Base-by-base conservation (phyloP, 2,113 vertebrate species). In the Nettapus auritus region DNA sequence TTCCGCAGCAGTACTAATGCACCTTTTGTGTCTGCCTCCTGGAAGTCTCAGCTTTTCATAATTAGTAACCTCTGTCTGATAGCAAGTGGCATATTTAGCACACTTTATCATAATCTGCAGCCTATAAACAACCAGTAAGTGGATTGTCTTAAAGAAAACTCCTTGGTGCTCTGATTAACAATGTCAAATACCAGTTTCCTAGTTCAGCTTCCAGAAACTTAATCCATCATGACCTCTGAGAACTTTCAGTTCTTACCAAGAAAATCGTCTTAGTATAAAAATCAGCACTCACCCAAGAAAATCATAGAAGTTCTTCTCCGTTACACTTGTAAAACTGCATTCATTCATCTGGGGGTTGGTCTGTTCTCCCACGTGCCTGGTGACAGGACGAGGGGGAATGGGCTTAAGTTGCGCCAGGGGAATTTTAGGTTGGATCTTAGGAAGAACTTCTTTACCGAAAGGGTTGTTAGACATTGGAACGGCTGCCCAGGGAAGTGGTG, bases 101-200 rank as follows among this genome's bases (percentile, higher is more conserved):
- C 74, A 85, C 26, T 7, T 1, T 12, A 50, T 36, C 68, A 56
- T 75, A 67, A 94, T 55, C 82, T 81, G 76, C 56, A 7, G 25
- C 31, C 92, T 90, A 40, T 70, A 92, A 94, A 55, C 73, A 82
- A 68, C 55, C 85, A 59, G 26, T 55, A 82, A 55, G 19, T 42
- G 59, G 80, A 90, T 34, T 93, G 34, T 7, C 16, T 3, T 38
- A 82, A 88, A 74, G 80, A 85, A 88, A 94, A 94, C 57, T 88
- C 82, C 80, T 62, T 29, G 23, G 29, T 89, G 34, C 15, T 29
- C 36, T 42, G 70, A 85, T 78, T 87, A 91, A 88, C 70, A 22
- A 84, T 94, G 86, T 40, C 89, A 96, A 83, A 88, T 28, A 1
- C 7, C 92, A 82, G 59, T 94, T 91, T 79, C 95, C 89, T 87